Percentiles rank a stretch among this genome's conserved stretches.
Evolutionary conservation across 2,113 vertebrate species (phyloP).

Genomic region (Istiophorus platypterus): DNA sequence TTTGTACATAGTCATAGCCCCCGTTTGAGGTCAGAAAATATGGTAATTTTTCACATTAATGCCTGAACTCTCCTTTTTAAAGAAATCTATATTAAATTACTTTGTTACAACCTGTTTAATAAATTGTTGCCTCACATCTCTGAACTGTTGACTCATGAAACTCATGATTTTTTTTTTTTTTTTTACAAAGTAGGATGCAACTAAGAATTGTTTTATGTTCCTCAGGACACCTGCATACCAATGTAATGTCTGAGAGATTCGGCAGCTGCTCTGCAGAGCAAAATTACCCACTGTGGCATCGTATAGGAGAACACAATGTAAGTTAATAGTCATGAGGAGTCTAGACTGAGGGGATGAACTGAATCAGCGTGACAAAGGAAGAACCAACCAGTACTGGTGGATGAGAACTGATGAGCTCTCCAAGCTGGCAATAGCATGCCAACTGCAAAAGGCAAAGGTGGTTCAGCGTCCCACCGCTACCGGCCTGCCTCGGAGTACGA

Average conservation of each 20-base stretch:
- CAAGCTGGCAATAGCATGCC: constrained; percentile 72
- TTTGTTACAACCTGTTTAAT: too few species aligned
- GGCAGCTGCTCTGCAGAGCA: constrained; percentile 20
- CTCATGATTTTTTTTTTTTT: too few species aligned
- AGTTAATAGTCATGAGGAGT: not conserved
- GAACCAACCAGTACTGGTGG: constrained; percentile 19
- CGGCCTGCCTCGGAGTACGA: constrained; percentile 79
- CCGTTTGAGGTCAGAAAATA: too few species aligned
- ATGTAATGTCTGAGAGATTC: constrained; percentile 53
- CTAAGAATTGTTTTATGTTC: constrained; percentile 27
- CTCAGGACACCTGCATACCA: constrained; percentile 36
- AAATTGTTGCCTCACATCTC: too few species aligned
- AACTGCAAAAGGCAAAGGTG: constrained; percentile 70
- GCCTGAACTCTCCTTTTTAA: too few species aligned
- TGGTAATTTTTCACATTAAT: too few species aligned
- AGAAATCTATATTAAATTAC: too few species aligned
- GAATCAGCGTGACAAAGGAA: constrained; percentile 9
- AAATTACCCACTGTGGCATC: not conserved
- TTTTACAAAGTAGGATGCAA: not conserved
- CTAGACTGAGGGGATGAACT: constrained; percentile 37
- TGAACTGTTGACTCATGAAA: too few species aligned
- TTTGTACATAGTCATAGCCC: too few species aligned
- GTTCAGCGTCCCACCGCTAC: constrained; percentile 70
- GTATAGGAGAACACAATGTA: constrained; percentile 8
- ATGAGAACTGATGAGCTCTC: constrained; percentile 58